Percentiles rank a stretch among this genome's conserved stretches.
Conservation (phyloP, 2,113 vertebrate species). For the Gallinago paraguaiae region DNA sequence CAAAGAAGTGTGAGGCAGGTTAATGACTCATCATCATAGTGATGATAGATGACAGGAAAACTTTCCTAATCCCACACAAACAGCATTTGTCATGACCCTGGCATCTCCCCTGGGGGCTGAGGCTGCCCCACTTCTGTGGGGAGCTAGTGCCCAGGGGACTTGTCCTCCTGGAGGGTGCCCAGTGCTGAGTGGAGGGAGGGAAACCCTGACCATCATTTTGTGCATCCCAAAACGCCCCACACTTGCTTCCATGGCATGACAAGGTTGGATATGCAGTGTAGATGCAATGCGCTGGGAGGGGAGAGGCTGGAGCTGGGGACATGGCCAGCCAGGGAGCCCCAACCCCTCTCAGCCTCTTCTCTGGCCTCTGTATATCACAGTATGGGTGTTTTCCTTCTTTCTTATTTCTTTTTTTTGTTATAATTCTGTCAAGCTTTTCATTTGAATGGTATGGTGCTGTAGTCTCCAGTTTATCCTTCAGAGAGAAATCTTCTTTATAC, state of each 20-base stretch:
- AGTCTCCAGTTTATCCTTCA: not conserved
- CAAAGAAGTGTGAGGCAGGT: not conserved
- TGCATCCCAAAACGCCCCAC: fast-evolving
- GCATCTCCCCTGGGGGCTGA: fast-evolving
- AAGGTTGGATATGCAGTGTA: not conserved
- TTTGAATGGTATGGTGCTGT: not conserved
- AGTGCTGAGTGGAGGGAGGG: not conserved
- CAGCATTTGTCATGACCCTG: not conserved
- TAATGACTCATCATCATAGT: not conserved
- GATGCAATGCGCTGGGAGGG: fast-evolving
- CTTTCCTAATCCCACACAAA: not conserved
- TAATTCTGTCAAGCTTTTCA: not conserved
- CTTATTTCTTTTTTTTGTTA: not conserved
- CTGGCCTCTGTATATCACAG: not conserved
- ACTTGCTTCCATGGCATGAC: not conserved
- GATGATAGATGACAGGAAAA: not conserved
- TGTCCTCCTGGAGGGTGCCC: not conserved
- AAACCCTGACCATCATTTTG: not conserved
- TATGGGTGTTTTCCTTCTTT: not conserved
- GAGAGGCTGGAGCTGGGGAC: not conserved
- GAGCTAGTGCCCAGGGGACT: fast-evolving
- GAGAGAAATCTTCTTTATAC: not conserved
- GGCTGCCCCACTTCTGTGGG: not conserved
- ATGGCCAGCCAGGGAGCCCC: not conserved
- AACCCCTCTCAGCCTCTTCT: not conserved